Conservation (phyloP, 2,113 vertebrate genomes). For the Piaya cayana region DNA sequence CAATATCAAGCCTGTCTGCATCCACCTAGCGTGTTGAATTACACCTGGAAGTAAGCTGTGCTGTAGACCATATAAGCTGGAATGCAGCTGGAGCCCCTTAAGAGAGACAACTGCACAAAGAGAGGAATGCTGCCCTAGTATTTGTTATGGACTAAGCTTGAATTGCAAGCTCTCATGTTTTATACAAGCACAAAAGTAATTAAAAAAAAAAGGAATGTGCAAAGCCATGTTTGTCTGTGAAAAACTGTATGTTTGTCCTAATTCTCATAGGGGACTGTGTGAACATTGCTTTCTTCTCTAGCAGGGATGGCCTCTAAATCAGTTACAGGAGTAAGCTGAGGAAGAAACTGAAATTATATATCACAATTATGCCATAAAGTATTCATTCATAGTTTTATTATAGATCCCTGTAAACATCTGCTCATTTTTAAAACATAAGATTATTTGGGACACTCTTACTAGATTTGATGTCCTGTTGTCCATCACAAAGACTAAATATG, state of each 20-base stretch:
- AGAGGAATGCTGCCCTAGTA: neutral
- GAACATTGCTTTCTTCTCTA: neutral
- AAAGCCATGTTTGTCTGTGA: neutral
- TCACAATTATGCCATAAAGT: neutral
- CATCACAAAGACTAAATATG: neutral
- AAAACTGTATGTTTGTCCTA: neutral
- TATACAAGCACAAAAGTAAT: neutral
- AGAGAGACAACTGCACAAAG: neutral
- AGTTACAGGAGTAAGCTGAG: neutral
- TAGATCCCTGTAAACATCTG: neutral
- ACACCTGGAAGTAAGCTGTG: neutral
- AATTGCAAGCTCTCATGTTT: neutral
- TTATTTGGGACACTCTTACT: neutral
- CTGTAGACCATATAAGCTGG: neutral
- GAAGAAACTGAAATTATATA: neutral
- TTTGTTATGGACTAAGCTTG: neutral
- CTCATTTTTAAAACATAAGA: neutral
- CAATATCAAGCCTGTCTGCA: neutral
- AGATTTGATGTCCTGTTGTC: neutral
- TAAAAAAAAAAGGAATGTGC: neutral
- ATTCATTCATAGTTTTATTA: neutral
- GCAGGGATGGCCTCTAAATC: neutral
- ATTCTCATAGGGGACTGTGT: neutral
- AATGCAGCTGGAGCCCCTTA: neutral
- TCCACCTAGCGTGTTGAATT: neutral